Percentiles rank a stretch among this genome's conserved stretches.
Evolutionary conservation across 2,113 vertebrate species (phyloP).

Genomic region (Trichechus manatus): DNA sequence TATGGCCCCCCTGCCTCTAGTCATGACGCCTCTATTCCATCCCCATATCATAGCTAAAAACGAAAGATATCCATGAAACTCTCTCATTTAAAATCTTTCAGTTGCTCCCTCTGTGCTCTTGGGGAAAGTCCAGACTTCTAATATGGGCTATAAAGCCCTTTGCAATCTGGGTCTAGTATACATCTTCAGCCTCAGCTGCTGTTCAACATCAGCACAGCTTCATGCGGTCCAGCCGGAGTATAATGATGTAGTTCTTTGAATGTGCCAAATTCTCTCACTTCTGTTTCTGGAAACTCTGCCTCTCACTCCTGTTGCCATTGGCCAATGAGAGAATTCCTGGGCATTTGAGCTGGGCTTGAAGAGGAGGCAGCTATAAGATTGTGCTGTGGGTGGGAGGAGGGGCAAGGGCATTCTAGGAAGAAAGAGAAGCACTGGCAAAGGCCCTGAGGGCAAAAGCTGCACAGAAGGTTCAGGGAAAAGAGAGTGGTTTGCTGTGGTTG

Average conservation of each 20-base stretch:
- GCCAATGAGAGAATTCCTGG: background rate
- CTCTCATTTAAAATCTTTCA: background rate
- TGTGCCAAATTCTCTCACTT: background rate
- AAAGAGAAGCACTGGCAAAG: background rate
- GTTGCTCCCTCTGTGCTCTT: background rate
- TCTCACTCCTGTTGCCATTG: background rate
- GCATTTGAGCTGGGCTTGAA: slow-evolving; percentile 13
- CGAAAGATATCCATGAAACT: background rate
- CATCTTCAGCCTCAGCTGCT: background rate
- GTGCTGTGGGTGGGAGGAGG: background rate
- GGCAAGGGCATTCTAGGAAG: background rate
- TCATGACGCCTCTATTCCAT: background rate
- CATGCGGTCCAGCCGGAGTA: background rate
- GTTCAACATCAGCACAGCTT: background rate
- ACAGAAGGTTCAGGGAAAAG: background rate
- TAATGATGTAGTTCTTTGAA: background rate
- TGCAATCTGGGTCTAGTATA: background rate
- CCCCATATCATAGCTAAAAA: background rate
- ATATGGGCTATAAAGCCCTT: background rate
- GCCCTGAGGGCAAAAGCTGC: background rate
- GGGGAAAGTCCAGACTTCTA: background rate
- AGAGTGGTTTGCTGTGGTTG: background rate
- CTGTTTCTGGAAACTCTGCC: background rate
- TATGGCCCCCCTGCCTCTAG: background rate
- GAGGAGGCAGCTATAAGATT: background rate